Evolutionary conservation across 1,140 invertebrate species (phyloP), one percentile per base, ranked within the genome.

Genomic region (Notospermus geniculatus): DNA sequence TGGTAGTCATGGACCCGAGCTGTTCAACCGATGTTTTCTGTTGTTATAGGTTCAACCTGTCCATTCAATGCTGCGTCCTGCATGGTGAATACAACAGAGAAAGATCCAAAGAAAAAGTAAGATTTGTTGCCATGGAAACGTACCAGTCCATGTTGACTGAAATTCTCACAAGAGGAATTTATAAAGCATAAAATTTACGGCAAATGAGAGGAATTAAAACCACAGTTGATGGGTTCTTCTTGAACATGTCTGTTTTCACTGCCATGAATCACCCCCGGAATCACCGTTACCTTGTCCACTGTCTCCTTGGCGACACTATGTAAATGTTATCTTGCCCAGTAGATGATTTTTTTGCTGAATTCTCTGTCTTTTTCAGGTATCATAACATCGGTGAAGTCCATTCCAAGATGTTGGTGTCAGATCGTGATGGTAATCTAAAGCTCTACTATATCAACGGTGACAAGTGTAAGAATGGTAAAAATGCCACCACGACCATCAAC

Each of bases 11-110:
- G 39, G 11, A 19, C 11, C 39, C 39, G 11, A 43, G 19, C 39
- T 43, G 39, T 19, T 13, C 39, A 13, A 43, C 11, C 39, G 19
- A 13, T 11, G 11, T 43, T 43, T 13, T 43, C 39, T 13, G 39
- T 19, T 43, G 39, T 62, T 63, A 54, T 65, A 69, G 70, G 65
- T 66, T 66, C 72, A 39, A 68, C 69, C 0, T 78, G 76, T 62
- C 73, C 72, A 11, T 72, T 69, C 57, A 68, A 71, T 56, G 59
- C 76, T 13, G 76, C 73, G n/a, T 65, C 70, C 7, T 78, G 76
- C 66, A 57, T 67, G 32, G 65, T 75, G 45, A 64, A 70, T 52
- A 22, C 64, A 1, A 57, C 50, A 27, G 63, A 66, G 39, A 66
- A 57, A 15, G 55, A 66, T 23, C 27, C 45, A 11, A 52, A 46